Conservation (phyloP, 2,888 invertebrate genomes). For the Bedellia somnulentella region DNA sequence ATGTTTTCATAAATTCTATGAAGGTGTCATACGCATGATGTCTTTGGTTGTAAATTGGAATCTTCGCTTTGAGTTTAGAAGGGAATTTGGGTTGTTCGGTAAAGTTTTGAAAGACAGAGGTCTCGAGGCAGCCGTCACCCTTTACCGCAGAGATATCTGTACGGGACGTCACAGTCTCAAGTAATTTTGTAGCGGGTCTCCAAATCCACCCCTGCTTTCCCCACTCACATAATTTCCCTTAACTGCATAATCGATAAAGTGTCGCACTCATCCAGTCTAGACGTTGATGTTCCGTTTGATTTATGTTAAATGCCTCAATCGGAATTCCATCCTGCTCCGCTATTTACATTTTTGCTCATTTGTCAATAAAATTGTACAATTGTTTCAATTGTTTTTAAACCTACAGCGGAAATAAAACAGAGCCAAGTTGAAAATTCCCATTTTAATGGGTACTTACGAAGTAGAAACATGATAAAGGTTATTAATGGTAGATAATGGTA, state of each 20-base stretch:
- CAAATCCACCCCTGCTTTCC: conserved; percentile 18
- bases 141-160: neutral
- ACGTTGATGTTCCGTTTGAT: conserved; percentile 17
- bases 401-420: no score
- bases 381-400: no score
- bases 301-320: conserved; percentile 4
- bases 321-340: no score
- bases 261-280: conserved; percentile 36
- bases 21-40: neutral
- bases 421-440: no score
- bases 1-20: conserved; percentile 1
- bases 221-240: conserved; percentile 45
- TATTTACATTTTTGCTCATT: no score
- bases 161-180: neutral
- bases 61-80: neutral
- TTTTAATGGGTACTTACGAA: no score
- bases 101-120: conserved; percentile 1
- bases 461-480: no score
- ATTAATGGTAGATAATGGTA: no score
- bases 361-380: no score
- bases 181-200: conserved; percentile 1
- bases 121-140: neutral
- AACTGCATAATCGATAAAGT: conserved; percentile 54
- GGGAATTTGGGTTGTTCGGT: neutral
- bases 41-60: no score